Conservation (phyloP, 2,888 invertebrate species). For the Lycia hirtaria region DNA sequence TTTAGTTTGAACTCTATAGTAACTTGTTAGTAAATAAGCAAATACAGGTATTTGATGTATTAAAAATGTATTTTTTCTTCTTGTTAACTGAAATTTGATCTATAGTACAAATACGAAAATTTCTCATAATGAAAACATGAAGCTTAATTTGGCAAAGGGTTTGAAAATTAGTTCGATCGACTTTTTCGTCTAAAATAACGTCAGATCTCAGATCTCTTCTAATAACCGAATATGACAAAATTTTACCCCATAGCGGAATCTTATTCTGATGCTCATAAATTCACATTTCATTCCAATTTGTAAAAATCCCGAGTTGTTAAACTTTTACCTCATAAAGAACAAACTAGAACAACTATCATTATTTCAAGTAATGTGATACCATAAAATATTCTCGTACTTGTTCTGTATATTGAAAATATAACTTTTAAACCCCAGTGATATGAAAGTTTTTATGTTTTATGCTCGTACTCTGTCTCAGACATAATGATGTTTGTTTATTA, state of each 20-base stretch:
- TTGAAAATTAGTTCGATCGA: no score
- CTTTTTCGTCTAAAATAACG: no score
- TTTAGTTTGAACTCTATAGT: background rate
- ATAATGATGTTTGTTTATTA: constrained; percentile 4
- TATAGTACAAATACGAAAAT: no score
- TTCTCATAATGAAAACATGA: no score
- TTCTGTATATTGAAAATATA: constrained; percentile 14
- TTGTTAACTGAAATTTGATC: no score
- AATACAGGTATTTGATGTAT: no score
- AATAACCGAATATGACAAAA: no score
- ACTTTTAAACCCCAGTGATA: constrained; percentile 23
- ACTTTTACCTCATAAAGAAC: constrained; percentile 20
- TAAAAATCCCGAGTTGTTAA: constrained; percentile 8
- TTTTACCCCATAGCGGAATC: no score
- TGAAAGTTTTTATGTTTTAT: constrained; percentile 23
- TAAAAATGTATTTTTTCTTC: no score
- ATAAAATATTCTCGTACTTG: constrained; percentile 24
- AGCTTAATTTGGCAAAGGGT: no score
- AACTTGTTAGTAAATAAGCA: no score
- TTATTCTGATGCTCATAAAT: background rate
- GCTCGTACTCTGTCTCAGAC: constrained; percentile 4
- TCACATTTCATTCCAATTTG: background rate
- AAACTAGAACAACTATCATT: constrained; percentile 30
- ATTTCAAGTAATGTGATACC: constrained; percentile 19
- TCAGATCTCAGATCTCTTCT: no score